Evolutionary conservation across 2,888 invertebrate genomes (phyloP), one percentile per base, ranked within the genome.

Genomic region (Dolichomitus sp.): DNA sequence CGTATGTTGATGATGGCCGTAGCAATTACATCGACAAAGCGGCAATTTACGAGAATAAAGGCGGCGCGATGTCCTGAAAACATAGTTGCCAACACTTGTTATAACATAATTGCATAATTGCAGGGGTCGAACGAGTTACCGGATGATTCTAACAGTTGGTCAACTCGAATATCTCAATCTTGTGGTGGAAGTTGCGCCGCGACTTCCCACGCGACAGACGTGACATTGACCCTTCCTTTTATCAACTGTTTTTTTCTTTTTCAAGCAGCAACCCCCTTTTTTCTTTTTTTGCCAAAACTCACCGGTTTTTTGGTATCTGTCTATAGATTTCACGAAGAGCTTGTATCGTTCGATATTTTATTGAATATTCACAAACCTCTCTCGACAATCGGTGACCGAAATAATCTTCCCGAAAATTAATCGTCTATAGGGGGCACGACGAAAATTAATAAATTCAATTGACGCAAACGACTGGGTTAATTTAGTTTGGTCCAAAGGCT

Each of bases 71-170:
- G 77, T 77, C 72, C 76, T 76, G 68, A 65, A 78, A 61, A 61
- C 30, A 68, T 68, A 45, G 40, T 45, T 54, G 63, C 42, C 65
- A 4, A 75, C 61, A 76, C 42, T 52, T 37, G 77, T 68, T 79
- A 12, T 52, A 70, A 66, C 37, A 37, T 73, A 83, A 83, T 83
- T 76, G 73, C 61, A 76, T 83, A 83, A 83, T 83, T 68, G 76
- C 45, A n/a, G 59, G 17, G 50, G 50, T 66, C 37, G 54, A 42
- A 19, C 23, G 27, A 23, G 37, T 70, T 14, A 57, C 54, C 33
- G 40, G 59, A 50, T 0, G 63, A 30, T 17, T 48, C 37, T 66
- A 14, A 63, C 27, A 23, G n/a, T 45, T 5, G 33, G 27, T 17
- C 40, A 12, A 17, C 23, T 61, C 17, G 19, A 73, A 68, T 27